These are phyloP conservation scores for Crossocerus cetratus DNA, from an alignment of 2,888 invertebrate species.

Conservation along the genomic window DNA sequence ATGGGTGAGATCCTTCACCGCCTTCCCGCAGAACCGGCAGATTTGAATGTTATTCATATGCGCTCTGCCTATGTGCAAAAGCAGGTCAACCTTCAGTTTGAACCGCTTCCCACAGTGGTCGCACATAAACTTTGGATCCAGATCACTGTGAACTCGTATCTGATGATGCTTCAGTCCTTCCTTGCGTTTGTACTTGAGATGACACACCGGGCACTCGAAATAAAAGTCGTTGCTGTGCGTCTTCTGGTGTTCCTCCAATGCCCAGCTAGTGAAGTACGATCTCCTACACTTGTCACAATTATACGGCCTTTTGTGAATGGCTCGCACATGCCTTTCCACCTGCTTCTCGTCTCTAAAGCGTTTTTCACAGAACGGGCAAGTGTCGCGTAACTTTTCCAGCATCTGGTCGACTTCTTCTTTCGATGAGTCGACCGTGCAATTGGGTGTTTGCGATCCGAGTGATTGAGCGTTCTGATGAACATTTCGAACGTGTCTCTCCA, in stretches of 20 bases:
- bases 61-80: conserved; percentile 49
- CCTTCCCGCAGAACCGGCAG: conserved; percentile 59
- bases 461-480: neutral
- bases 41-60: conserved; percentile 43
- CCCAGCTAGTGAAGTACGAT: conserved; percentile 18
- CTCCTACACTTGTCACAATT: conserved; percentile 53
- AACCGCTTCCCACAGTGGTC: conserved; percentile 54
- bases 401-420: conserved; percentile 27
- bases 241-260: conserved; percentile 47
- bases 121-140: conserved; percentile 48
- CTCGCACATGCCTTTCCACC: conserved; percentile 51
- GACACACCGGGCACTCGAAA: conserved; percentile 57
- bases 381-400: conserved; percentile 37
- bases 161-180: conserved; percentile 50
- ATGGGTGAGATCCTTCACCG: conserved; percentile 46
- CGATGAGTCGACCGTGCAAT: neutral
- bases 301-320: conserved; percentile 51
- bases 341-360: conserved; percentile 42
- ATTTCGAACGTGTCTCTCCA: neutral
- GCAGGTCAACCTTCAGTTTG: conserved; percentile 55
- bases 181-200: conserved; percentile 53
- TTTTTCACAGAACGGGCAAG: conserved; percentile 60
- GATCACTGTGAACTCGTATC: conserved; percentile 47
- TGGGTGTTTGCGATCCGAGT: neutral
- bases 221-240: conserved; percentile 46